Evolutionary conservation across 37 sponge, comb jelly and placozoan genomes (phyloP), one percentile per base, ranked within the genome.

Genomic region (Aphrocallistes beatrix): DNA sequence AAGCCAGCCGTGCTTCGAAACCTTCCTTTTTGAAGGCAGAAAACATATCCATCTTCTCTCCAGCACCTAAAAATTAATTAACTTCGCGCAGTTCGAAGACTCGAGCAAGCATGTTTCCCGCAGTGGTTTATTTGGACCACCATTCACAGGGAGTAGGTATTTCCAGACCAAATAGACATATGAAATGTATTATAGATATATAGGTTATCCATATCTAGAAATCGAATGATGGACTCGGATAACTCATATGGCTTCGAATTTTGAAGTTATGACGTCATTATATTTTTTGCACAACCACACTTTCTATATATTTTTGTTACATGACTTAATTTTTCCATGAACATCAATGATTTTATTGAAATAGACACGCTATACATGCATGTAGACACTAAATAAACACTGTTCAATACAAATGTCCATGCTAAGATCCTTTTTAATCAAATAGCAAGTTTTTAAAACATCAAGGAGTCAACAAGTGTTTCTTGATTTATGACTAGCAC

Each of bases 41-140:
- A 3, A 60, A 28, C 32, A 60, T 21, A 13, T 60, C 75, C 75
- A 60, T 13, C 75, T 28, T 60, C 28, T 28, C 25, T 60, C 3
- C 34, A 42, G 45, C 21, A 60, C 3, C 75, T 60, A 28, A 60
- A 13, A 28, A 60, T 32, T 19, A 6, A 28, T 19, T 6, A 25
- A 25, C 75, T 19, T 60, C 75, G 28, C 34, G 25, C 25, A 60
- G 75, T 60, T 60, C 34, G 34, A 60, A 60, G 25, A 60, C 75
- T 28, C 75, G 75, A 60, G 75, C 75, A 21, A 60, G 34, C 75
- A 60, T 60, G 75, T 60, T 60, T 60, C n/a, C n/a, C n/a, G n/a
- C n/a, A n/a, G n/a, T n/a, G n/a, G n/a, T n/a, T n/a, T n/a, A n/a
- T n/a, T n/a, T n/a, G n/a, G n/a, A n/a, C n/a, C n/a, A n/a, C n/a